A percentile compares a stretch with the other conserved stretches of the same genome.
These are phyloP conservation scores for Rhyacichthys aspro DNA, from an alignment of 2,797 vertebrate species.

Conservation along the genomic window DNA sequence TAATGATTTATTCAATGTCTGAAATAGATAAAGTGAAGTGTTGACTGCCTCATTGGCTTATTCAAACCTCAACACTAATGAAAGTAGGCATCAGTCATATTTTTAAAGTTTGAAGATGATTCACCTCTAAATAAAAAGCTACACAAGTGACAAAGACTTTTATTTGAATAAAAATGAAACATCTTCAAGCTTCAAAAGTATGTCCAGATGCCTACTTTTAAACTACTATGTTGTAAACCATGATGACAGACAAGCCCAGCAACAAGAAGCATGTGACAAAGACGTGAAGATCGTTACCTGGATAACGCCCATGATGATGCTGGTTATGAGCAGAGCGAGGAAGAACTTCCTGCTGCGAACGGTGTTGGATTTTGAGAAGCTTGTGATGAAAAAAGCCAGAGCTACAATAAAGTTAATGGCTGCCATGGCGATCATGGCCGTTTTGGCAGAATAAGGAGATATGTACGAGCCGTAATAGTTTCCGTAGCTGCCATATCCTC, in stretches of 20 bases:
- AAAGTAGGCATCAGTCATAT: no score
- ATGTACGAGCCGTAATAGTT: conserved; percentile 71
- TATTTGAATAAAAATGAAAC: no score
- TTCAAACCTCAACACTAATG: no score
- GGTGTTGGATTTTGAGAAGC: conserved; percentile 76
- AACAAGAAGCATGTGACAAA: neutral
- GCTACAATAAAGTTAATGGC: conserved; percentile 85
- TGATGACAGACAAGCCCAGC: neutral
- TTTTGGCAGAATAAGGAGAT: conserved; percentile 86
- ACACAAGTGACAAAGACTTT: no score
- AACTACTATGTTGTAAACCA: no score
- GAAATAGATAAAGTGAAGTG: no score
- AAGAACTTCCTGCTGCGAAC: conserved; percentile 84
- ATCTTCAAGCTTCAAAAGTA: no score
- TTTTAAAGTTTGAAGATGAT: no score
- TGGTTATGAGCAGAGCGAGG: conserved; percentile 76
- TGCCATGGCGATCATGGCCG: conserved; percentile 88
- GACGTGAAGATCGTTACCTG: conserved; percentile 58
- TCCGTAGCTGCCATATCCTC: conserved; percentile 48
- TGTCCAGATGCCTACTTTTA: no score
- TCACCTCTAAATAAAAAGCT: no score
- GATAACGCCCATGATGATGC: conserved; percentile 77
- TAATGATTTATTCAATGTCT: no score
- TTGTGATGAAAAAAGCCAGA: conserved; percentile 80
- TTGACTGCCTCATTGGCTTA: no score